A percentile compares a stretch with the other conserved stretches of the same genome.
These are phyloP conservation scores for Sapayoa aenigma DNA, from an alignment of 2,113 vertebrate genomes.

Conservation along the genomic window DNA sequence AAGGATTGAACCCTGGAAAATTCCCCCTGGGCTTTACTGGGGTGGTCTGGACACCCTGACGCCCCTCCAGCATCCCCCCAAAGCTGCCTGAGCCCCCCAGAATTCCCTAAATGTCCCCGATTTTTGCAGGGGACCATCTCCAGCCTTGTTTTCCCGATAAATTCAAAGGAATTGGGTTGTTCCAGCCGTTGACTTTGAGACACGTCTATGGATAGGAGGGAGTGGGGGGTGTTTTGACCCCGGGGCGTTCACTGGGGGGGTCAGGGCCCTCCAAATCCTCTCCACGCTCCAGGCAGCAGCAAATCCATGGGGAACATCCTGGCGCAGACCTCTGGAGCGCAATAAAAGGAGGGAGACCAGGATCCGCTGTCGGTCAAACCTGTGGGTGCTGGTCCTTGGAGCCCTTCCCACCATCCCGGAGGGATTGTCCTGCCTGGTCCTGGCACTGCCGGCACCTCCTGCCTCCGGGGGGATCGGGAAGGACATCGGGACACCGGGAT, in stretches of 20 bases:
- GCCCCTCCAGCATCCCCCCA: no score
- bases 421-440: background rate
- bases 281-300: rapidly evolving
- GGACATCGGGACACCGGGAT: background rate
- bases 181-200: background rate
- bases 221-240: rapidly evolving
- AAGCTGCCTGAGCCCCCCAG: background rate
- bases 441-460: background rate
- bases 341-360: rapidly evolving
- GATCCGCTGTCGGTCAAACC: background rate
- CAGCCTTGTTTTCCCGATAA: rapidly evolving
- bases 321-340: rapidly evolving
- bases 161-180: rapidly evolving
- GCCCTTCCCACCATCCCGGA: rapidly evolving
- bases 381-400: rapidly evolving
- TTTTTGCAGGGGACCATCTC: background rate
- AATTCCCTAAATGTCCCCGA: rapidly evolving
- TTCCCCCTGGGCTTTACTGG: background rate
- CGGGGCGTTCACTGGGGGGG: background rate
- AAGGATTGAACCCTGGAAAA: background rate
- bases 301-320: rapidly evolving
- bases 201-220: rapidly evolving
- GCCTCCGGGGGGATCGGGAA: background rate
- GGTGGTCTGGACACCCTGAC: no score
- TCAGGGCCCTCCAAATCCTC: background rate